These are phyloP conservation scores for Leptopilina syphax DNA, from an alignment of 2,888 invertebrate genomes.

Conservation along the genomic window DNA sequence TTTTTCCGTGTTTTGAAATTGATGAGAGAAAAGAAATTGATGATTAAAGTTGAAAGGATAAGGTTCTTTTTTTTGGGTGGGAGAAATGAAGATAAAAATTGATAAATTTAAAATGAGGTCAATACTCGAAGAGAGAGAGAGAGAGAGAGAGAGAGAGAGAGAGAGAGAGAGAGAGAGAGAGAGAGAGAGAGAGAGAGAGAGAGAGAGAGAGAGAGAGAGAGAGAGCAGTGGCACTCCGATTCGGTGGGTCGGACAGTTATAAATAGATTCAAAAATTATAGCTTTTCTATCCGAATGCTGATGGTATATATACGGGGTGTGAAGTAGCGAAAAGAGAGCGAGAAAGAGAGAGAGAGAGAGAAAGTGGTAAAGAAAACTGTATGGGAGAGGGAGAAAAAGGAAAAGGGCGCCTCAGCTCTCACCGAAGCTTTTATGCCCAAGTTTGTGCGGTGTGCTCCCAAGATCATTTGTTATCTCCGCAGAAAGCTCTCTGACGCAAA, in stretches of 20 bases:
- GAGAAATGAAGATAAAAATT: conserved; percentile 20
- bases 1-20: too few species aligned
- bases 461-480: conserved; percentile 66
- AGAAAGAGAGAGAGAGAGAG: conserved; percentile 11
- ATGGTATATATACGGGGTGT: conserved; percentile 54
- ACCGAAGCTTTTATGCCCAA: conserved; percentile 57
- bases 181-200: too few species aligned
- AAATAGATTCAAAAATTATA: conserved; percentile 72
- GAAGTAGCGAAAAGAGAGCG: conserved; percentile 44
- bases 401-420: conserved; percentile 47
- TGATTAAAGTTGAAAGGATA: conserved; percentile 35
- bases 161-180: too few species aligned
- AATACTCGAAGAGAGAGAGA: not conserved
- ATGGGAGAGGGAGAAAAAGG: not conserved
- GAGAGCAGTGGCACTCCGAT: conserved; percentile 12
- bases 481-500: conserved; percentile 72
- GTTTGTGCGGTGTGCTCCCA: conserved; percentile 58
- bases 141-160: too few species aligned
- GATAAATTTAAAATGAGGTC: conserved; percentile 37
- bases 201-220: not conserved
- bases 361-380: conserved; percentile 29
- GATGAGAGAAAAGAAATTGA: conserved; percentile 11
- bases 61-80: not conserved
- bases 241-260: conserved; percentile 62
- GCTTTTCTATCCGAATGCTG: conserved; percentile 68